Evolutionary conservation across 1,140 invertebrate genomes (phyloP), one percentile per base, ranked within the genome.

Genomic region (Calephelis nemesis): DNA sequence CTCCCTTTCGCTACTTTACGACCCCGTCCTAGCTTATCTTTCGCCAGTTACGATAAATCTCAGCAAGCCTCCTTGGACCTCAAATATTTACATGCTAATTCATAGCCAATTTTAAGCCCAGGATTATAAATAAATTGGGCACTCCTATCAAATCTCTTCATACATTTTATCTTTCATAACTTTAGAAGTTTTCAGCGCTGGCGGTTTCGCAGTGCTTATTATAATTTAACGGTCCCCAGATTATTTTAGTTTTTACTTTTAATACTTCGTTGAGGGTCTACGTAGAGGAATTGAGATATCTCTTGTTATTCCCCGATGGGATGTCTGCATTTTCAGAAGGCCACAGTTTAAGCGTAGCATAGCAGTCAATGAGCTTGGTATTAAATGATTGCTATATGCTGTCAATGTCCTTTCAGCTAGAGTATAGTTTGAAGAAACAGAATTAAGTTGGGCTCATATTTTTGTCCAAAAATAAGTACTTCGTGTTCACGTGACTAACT

Each of bases 51-150:
- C 80, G 87, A 89, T 91, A 91, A 91, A 91, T 91, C 89, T 87
- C 81, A 74, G 73, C 81, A 80, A 82, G 82, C 72, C 77, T 87
- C 82, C 86, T 85, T 87, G 87, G 88, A 90, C 88, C 76, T 91
- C 85, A 90, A 91, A 90, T 91, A 91, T 91, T 91, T 87, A 91
- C 86, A 91, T 91, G 86, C 82, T 91, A 90, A 91, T 91, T 89
- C 86, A 82, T 87, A 85, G 84, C 77, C 82, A 84, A 85, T 88
- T 88, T 84, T 79, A 86, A 79, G 80, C 78, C 81, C 82, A 83
- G 87, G 88, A 89, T 89, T 91, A 90, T 91, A 88, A 88, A 88
- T 90, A 91, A 89, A 87, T 86, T 87, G 83, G 75, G 82, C 75
- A 77, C 78, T 75, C 78, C 76, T 81, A 85, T 87, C 78, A 77